phyloP scores from a whole-genome alignment of 2,888 invertebrate species.

The Vandiemenella viatica region DNA sequence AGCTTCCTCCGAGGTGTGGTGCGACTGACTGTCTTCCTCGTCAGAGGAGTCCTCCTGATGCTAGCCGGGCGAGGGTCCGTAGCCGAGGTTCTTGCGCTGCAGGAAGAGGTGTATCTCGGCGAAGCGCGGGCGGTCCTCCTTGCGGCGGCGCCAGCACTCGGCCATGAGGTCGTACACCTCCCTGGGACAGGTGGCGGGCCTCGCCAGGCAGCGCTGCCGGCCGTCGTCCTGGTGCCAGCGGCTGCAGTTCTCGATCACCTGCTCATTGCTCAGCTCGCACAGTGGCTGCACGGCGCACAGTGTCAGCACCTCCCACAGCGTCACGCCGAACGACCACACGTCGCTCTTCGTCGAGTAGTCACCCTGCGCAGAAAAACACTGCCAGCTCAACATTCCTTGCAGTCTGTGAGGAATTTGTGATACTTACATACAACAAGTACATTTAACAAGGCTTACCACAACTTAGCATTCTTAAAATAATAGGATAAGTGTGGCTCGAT shows the following conservation, averaged over 20 bases:
- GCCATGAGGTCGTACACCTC: constrained; percentile 85
- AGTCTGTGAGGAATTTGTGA: too few species aligned
- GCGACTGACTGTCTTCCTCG: too few species aligned
- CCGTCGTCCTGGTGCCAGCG: constrained; percentile 45
- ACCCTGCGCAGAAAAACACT: too few species aligned
- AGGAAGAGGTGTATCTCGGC: constrained; percentile 77
- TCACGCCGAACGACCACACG: constrained; percentile 83
- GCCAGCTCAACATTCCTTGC: too few species aligned
- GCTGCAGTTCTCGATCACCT: constrained; percentile 60
- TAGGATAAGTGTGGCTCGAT: too few species aligned
- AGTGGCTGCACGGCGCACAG: constrained; percentile 67
- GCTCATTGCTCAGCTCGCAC: constrained; percentile 66
- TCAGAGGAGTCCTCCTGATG: background rate
- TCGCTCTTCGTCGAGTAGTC: constrained; percentile 77
- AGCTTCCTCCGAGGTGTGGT: too few species aligned
- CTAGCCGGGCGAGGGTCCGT: constrained; percentile 33
- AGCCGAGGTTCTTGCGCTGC: constrained; percentile 50
- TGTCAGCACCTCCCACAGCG: constrained; percentile 77
- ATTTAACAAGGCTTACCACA: too few species aligned
- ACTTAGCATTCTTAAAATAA: too few species aligned
- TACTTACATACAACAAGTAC: too few species aligned
- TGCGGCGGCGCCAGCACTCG: constrained; percentile 78
- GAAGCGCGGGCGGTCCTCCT: constrained; percentile 63
- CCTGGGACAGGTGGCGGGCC: constrained; percentile 62
- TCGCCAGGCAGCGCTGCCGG: constrained; percentile 36